Evolutionary conservation across 2,797 vertebrate genomes (phyloP), one percentile per base, ranked within the genome.

Genomic region (Macroramphosus scolopax): DNA sequence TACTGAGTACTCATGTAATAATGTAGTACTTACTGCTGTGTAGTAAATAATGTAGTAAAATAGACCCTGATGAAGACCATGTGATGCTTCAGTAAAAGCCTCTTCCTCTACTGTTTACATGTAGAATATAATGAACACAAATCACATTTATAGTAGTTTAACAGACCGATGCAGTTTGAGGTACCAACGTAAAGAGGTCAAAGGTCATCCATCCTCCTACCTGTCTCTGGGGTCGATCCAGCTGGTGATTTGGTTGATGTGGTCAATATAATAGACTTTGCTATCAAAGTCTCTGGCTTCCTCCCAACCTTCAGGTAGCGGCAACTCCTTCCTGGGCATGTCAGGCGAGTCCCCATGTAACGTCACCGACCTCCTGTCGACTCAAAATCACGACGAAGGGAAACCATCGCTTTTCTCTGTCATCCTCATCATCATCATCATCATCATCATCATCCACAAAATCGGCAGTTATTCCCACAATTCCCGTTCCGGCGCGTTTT

Each of bases 171-270:
- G n/a, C n/a, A n/a, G n/a, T n/a, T n/a, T n/a, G n/a, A n/a, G n/a
- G n/a, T n/a, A n/a, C n/a, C n/a, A n/a, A n/a, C n/a, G 20, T 22
- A 6, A 6, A 22, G 20, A 30, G 49, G 55, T 68, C 54, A 68
- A 8, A 66, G 55, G 52, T 59, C 51, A 52, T 1, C 6, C 33
- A 29, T 30, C 22, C 12, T 31, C 8, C 17, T 8, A 97, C 95
- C 95, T 95, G 93, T 98, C 95, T 77, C 95, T 84, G 36, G 95
- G 95, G 85, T 97, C 95, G 72, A 97, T 92, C 95, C 95, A 97
- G 89, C 95, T 97, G 64, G 95, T 97, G 82, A 84, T 89, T 58
- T 94, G 92, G 85, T 87, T 91, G 63, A 90, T 85, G 87, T 97
- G 95, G 80, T 98, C 94, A 73, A 98, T 93, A 87, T 93, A 98